Conservation (phyloP, 2,113 vertebrate genomes). For the Ploceus nigricollis region DNA sequence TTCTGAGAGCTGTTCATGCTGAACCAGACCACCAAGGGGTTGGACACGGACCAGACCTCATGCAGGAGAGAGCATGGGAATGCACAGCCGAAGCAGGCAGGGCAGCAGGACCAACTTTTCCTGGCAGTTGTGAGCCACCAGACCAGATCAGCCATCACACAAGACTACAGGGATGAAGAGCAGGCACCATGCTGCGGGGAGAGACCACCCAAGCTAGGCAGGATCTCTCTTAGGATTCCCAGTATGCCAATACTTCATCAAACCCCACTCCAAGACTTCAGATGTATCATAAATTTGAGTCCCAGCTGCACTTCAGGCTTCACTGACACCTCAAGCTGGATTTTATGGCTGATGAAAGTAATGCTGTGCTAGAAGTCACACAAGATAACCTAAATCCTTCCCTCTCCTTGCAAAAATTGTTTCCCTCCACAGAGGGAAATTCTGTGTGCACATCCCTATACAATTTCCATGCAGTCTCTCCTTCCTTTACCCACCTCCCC, state of each 20-base stretch:
- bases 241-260: background rate
- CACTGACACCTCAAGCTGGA: background rate
- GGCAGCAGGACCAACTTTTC: background rate
- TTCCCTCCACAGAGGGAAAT: background rate
- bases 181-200: background rate
- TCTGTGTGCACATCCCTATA: background rate
- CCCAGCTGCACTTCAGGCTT: background rate
- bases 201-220: background rate
- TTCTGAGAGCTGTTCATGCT: background rate
- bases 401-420: background rate
- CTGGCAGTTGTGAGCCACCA: background rate
- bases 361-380: background rate
- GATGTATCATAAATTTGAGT: background rate
- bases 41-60: conserved; percentile 32
- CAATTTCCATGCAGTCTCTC: background rate
- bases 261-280: background rate
- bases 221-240: background rate
- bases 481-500: background rate
- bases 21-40: conserved; percentile 42
- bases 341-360: background rate
- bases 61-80: conserved; percentile 42
- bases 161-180: background rate
- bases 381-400: background rate
- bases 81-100: background rate
- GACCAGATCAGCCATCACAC: background rate